phyloP scores from a whole-genome alignment of 1,140 invertebrate genomes.

The Brachionus calyciflorus region DNA sequence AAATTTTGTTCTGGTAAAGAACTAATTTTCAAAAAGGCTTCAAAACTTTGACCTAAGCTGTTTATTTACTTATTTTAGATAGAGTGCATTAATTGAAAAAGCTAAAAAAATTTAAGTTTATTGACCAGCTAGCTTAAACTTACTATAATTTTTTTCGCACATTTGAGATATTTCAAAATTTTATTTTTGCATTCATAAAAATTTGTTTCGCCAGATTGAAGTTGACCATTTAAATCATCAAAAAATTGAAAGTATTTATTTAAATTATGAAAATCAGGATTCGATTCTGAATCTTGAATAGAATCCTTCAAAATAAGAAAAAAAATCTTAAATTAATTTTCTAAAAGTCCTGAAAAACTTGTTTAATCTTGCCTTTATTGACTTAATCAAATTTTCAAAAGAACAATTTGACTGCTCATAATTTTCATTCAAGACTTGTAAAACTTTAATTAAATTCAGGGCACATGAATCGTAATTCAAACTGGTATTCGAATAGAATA shows the following conservation, averaged over 20 bases:
- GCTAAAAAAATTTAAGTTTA: no score
- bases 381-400: neutral
- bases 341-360: no score
- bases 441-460: neutral
- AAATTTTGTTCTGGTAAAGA: no score
- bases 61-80: no score
- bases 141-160: neutral
- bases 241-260: neutral
- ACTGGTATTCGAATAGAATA: slow-evolving; percentile 11
- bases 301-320: neutral
- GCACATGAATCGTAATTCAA: slow-evolving; percentile 37
- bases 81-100: no score
- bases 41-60: no score
- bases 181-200: neutral
- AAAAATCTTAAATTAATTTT: neutral
- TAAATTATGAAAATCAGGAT: slow-evolving; percentile 11
- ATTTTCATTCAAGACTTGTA: neutral
- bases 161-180: neutral
- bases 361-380: slow-evolving; percentile 8
- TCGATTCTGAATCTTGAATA: neutral
- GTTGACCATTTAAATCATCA: neutral
- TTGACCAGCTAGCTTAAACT: no score
- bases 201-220: slow-evolving; percentile 15
- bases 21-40: no score
- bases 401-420: neutral